Base-by-base conservation (phyloP, 1,140 invertebrate species). In the Heterodera schachtii region DNA sequence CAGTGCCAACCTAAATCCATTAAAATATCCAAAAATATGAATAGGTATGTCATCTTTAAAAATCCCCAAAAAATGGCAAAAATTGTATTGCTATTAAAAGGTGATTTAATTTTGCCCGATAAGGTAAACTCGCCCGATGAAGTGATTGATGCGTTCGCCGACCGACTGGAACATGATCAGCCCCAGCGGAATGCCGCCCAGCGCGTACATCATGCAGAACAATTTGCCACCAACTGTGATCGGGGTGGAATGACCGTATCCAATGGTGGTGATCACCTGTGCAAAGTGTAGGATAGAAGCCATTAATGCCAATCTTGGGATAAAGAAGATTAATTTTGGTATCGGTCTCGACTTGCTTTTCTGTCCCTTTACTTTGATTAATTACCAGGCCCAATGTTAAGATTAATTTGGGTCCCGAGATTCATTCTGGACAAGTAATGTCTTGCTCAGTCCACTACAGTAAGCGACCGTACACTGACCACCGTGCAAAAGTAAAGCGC, bases 401-500 rank as follows among this genome's bases (percentile, higher is more conserved):
- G 31, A 31, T 31, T 31, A 31, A 31, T 31, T 31, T 31, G 31
- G 31, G 31, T 1, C 31, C 31, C 31, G 31, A 31, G 31, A 31
- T 31, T 31, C 31, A 31, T 31, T 31, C 31, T 31, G 31, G 31
- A 31, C 31, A 31, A 31, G 31, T 31, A 0, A 31, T 0, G 31
- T 31, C 31, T 31, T 31, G 31, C 31, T 31, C 31, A 99, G 98
- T 90, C 96, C 98, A 47, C 97, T 97, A 31, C 31, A 31, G 31
- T 31, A 31, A 31, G 31, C 31, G 83, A 99, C 93, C 3, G 44
- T n/a, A 57, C 43, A 57, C 57, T 64, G 70, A 99, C 97, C n/a
- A 97, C 96, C 3, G 95, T 96, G 46, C 96, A 96, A 91, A 98
- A 99, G 91, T 98, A 99, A 91, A 99, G 98, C 67, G 97, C 95